These are phyloP conservation scores for Mesoclemmys tuberculata DNA, from an alignment of 2,113 vertebrate genomes.

Conservation along the genomic window DNA sequence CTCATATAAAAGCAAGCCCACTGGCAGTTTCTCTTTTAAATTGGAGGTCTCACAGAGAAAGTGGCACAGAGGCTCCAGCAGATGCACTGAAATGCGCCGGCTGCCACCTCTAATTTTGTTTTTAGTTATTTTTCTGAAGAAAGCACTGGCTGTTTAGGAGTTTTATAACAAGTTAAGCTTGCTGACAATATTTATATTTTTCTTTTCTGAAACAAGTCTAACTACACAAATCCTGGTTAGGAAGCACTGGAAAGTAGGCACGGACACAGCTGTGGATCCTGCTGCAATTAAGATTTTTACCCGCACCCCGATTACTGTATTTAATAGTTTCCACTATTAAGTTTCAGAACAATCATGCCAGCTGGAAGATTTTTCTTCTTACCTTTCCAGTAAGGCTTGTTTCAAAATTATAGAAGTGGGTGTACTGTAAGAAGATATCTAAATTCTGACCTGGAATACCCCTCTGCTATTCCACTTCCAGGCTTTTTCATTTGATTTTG, in stretches of 20 bases:
- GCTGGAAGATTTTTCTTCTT: not conserved
- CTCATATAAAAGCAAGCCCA: not conserved
- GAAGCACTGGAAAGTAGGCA: not conserved
- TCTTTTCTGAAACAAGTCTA: not conserved
- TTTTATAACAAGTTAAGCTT: not conserved
- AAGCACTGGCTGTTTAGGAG: not conserved
- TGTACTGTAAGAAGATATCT: not conserved
- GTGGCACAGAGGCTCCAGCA: not conserved
- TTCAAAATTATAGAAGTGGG: not conserved
- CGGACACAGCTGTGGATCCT: not conserved
- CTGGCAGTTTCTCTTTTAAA: not conserved
- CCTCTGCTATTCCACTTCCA: not conserved
- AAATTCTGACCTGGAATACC: not conserved
- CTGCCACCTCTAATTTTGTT: not conserved
- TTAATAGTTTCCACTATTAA: not conserved
- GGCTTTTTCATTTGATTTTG: not conserved
- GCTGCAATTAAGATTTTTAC: not conserved
- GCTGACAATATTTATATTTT: not conserved
- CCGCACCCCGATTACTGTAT: not conserved
- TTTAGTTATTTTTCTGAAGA: not conserved
- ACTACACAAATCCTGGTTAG: not conserved
- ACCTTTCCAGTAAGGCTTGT: not conserved
- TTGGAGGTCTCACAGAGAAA: not conserved
- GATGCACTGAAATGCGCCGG: not conserved
- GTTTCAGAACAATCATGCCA: not conserved